Evolutionary conservation across 2,888 invertebrate genomes (phyloP).

Genomic region (Cephus sareptanus): DNA sequence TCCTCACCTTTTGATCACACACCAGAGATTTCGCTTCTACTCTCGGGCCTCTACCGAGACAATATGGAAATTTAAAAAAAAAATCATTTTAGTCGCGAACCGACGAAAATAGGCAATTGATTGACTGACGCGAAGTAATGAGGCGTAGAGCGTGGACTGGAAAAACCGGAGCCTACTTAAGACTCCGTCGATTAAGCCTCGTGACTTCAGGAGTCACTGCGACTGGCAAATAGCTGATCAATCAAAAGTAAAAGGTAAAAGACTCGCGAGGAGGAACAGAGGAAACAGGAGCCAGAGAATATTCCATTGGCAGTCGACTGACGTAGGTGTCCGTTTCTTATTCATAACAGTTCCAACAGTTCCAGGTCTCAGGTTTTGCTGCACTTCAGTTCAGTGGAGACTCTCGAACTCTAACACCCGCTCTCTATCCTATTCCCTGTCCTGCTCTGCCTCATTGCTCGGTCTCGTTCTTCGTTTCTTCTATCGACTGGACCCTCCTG

Average conservation of each 20-base stretch:
- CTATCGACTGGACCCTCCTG: background rate
- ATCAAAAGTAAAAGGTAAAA: background rate
- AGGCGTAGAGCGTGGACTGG: conserved; percentile 8
- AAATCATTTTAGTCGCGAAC: background rate
- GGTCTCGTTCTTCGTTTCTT: background rate
- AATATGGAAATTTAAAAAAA: background rate
- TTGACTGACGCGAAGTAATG: conserved; percentile 11
- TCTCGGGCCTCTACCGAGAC: background rate
- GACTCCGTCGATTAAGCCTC: background rate
- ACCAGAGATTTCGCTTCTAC: background rate
- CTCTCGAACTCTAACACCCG: background rate
- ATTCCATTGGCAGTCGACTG: conserved; percentile 6
- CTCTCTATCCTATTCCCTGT: background rate
- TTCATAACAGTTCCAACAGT: background rate
- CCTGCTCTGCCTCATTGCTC: background rate
- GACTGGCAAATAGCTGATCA: background rate
- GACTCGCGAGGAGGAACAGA: background rate
- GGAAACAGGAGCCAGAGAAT: background rate
- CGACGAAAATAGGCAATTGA: conserved; percentile 9
- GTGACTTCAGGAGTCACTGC: background rate
- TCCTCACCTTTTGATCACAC: background rate
- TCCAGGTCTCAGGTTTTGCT: background rate
- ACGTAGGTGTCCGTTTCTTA: conserved; percentile 15
- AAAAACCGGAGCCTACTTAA: conserved; percentile 5
- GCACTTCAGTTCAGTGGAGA: background rate